A percentile compares a stretch with the other conserved stretches of the same genome.
Evolutionary conservation across 2,888 invertebrate genomes (phyloP).

Genomic region (Allacma fusca): DNA sequence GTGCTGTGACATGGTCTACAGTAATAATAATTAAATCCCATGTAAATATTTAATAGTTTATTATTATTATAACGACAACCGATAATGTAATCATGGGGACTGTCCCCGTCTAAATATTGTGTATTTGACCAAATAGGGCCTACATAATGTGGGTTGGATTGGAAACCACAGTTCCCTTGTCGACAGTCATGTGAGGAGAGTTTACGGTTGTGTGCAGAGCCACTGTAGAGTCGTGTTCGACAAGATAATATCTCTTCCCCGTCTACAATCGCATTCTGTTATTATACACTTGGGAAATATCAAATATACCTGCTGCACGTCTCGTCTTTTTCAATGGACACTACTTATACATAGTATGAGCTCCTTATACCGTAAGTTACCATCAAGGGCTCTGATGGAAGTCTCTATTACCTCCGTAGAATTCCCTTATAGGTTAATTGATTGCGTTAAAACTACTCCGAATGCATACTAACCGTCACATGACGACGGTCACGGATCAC

Average conservation of each 20-base stretch:
- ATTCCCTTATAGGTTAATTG: constrained; percentile 4
- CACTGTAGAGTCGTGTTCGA: too few relatives aligned
- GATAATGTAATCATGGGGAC: background rate
- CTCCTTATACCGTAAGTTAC: too few relatives aligned
- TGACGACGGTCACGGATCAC: too few relatives aligned
- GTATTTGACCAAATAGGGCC: constrained; percentile 11
- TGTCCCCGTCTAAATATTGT: background rate
- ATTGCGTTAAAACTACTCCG: background rate
- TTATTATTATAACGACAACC: constrained; percentile 19
- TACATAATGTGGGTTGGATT: background rate
- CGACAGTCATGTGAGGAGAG: background rate
- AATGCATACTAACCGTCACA: background rate
- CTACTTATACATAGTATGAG: too few relatives aligned
- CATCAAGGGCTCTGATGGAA: too few relatives aligned
- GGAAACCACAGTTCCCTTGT: background rate
- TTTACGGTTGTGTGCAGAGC: too few relatives aligned
- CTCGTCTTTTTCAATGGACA: too few relatives aligned
- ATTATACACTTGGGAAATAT: too few relatives aligned
- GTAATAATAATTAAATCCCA: background rate
- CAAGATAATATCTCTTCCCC: too few relatives aligned
- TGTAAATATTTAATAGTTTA: constrained; percentile 21
- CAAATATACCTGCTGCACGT: too few relatives aligned
- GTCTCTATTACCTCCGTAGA: background rate
- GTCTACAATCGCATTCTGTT: too few relatives aligned
- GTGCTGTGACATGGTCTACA: background rate